These are phyloP conservation scores for Cosmia trapezina DNA, from an alignment of 2,888 invertebrate species.

Conservation along the genomic window DNA sequence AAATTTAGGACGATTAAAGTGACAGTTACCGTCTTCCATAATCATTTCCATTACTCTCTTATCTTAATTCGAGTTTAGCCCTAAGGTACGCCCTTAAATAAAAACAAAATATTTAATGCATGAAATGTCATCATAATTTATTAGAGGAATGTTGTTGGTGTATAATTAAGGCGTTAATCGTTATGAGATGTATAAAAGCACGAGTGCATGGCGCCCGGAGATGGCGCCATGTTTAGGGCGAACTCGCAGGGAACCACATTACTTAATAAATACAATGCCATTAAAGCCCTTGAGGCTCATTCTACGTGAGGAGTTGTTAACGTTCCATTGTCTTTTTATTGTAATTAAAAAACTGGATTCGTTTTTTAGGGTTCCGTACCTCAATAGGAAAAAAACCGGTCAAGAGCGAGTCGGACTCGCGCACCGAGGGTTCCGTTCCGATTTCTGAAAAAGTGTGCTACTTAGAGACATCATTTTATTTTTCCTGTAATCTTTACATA, in stretches of 20 bases:
- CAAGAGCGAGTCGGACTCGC: too few relatives aligned
- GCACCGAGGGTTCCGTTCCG: too few relatives aligned
- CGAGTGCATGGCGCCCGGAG: slow-evolving; percentile 61
- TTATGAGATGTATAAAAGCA: slow-evolving; percentile 66
- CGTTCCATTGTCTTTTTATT: slow-evolving; percentile 30
- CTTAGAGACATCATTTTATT: too few relatives aligned
- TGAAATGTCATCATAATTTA: slow-evolving; percentile 66
- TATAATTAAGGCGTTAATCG: slow-evolving; percentile 72
- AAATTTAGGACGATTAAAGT: background rate
- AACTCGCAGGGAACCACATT: slow-evolving; percentile 46
- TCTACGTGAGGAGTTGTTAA: slow-evolving; percentile 29
- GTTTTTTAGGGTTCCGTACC: background rate
- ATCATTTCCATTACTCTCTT: slow-evolving; percentile 17
- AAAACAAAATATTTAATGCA: slow-evolving; percentile 42
- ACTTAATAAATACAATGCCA: slow-evolving; percentile 59
- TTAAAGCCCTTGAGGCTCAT: slow-evolving; percentile 30
- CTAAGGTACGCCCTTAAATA: slow-evolving; percentile 32
- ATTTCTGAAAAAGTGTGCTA: too few relatives aligned
- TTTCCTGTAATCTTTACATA: too few relatives aligned
- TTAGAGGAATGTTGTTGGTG: slow-evolving; percentile 65
- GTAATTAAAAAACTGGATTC: background rate
- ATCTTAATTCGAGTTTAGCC: slow-evolving; percentile 28
- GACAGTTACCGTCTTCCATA: background rate
- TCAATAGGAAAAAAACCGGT: too few relatives aligned
- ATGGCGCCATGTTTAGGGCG: slow-evolving; percentile 61